These are phyloP conservation scores for Aphelinus atriplicis DNA, from an alignment of 1,140 invertebrate species.

Conservation along the genomic window DNA sequence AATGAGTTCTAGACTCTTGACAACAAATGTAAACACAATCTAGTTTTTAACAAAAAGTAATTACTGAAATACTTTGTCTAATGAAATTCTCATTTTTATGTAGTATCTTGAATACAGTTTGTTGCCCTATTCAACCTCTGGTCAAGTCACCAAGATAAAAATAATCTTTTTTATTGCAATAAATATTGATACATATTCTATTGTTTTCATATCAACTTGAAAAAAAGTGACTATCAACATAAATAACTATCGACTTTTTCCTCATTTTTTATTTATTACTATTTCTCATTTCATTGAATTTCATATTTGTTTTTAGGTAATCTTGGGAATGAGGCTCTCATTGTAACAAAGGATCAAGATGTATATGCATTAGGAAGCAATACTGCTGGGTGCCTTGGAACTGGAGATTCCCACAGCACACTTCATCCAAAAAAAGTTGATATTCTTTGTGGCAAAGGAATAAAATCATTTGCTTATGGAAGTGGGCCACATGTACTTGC, in stretches of 20 bases:
- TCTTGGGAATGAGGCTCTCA: slow-evolving; percentile 73
- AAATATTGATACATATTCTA: too few species aligned
- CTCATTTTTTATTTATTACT: slow-evolving; percentile 18
- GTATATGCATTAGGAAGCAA: slow-evolving; percentile 74
- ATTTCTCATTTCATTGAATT: not conserved
- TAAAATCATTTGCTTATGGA: slow-evolving; percentile 73
- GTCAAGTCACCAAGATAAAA: too few species aligned
- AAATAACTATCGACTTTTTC: not conserved
- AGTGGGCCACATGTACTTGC: slow-evolving; percentile 76
- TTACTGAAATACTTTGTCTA: too few species aligned
- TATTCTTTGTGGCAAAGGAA: slow-evolving; percentile 69
- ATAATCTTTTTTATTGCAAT: too few species aligned
- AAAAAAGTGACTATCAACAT: not conserved
- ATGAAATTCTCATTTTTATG: too few species aligned
- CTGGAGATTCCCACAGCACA: slow-evolving; percentile 69
- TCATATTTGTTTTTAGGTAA: slow-evolving; percentile 53
- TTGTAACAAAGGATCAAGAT: slow-evolving; percentile 72
- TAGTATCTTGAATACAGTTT: too few species aligned
- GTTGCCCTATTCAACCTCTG: too few species aligned
- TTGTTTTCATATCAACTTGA: too few species aligned
- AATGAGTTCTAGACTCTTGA: too few species aligned
- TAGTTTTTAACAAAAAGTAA: too few species aligned
- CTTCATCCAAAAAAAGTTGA: slow-evolving; percentile 71
- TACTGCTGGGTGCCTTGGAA: slow-evolving; percentile 71
- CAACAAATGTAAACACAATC: too few species aligned